Evolutionary conservation across 2,113 vertebrate species (phyloP).

Genomic region (Austrofundulus limnaeus): DNA sequence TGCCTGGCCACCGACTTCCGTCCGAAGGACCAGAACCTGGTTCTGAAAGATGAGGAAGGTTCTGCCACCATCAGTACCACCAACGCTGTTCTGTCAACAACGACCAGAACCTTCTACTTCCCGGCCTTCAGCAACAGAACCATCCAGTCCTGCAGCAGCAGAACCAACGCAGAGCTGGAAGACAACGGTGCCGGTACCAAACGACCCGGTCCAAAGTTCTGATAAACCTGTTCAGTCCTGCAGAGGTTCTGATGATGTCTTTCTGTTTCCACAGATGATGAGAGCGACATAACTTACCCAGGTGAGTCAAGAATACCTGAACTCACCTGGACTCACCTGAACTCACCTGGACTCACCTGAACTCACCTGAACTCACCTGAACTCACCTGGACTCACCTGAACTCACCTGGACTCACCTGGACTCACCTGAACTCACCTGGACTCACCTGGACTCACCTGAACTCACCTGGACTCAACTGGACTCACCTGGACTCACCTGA

Average conservation of each 20-base stretch:
- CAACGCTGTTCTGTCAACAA: fast-evolving
- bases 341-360: no score
- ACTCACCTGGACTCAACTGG: no score
- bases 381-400: no score
- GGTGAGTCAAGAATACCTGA: no score
- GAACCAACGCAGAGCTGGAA: fast-evolving
- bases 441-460: not conserved
- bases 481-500: no score
- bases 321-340: not conserved
- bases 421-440: no score
- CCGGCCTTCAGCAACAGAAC: not conserved
- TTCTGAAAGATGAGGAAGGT: fast-evolving
- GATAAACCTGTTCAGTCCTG: not conserved
- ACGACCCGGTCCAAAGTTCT: not conserved
- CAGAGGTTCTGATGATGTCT: not conserved
- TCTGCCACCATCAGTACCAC: fast-evolving
- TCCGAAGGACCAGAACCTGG: not conserved
- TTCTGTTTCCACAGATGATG: not conserved
- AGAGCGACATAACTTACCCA: slow-evolving; percentile 6
- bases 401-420: no score
- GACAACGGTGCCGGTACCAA: not conserved
- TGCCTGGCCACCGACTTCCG: slow-evolving; percentile 62
- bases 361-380: no score
- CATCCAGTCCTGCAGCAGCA: slow-evolving; percentile 23
- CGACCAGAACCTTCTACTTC: not conserved